Conservation (phyloP, 2,113 vertebrate genomes). For the Engraulis encrasicolus region DNA sequence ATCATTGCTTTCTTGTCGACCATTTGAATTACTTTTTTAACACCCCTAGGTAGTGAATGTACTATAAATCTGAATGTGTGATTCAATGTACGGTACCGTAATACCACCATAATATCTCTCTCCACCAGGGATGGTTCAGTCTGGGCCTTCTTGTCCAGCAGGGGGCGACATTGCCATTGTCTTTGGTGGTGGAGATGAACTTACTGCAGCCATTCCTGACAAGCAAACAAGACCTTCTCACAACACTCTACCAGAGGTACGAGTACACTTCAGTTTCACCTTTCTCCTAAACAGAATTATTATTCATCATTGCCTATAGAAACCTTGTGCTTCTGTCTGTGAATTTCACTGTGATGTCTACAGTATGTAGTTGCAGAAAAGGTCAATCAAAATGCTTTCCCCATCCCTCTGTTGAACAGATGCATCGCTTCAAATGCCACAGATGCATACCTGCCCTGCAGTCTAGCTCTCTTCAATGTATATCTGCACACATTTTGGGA, state of each 20-base stretch:
- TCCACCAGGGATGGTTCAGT: conserved; percentile 77
- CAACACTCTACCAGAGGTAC: conserved; percentile 71
- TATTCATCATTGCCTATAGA: neutral
- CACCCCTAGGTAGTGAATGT: too few species aligned
- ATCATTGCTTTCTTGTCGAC: too few species aligned
- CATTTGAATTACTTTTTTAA: too few species aligned
- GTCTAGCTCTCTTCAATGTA: conserved; percentile 70
- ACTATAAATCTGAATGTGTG: too few species aligned
- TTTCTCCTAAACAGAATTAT: neutral
- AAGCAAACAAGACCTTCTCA: conserved; percentile 62
- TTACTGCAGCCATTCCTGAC: conserved; percentile 62
- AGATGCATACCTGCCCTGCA: conserved; percentile 78
- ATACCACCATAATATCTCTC: too few species aligned
- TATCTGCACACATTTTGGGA: conserved; percentile 65
- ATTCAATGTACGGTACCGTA: too few species aligned
- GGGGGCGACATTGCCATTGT: conserved; percentile 65
- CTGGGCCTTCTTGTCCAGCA: conserved; percentile 75
- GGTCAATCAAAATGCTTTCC: neutral
- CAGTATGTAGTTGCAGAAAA: neutral
- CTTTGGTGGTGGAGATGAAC: conserved; percentile 66
- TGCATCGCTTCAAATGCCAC: conserved; percentile 71
- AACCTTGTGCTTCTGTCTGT: neutral
- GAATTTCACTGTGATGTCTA: neutral
- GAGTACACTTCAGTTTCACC: neutral
- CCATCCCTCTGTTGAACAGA: conserved; percentile 55